Evolutionary conservation across 2,888 invertebrate species (phyloP).

Genomic region (Tyria jacobaeae): DNA sequence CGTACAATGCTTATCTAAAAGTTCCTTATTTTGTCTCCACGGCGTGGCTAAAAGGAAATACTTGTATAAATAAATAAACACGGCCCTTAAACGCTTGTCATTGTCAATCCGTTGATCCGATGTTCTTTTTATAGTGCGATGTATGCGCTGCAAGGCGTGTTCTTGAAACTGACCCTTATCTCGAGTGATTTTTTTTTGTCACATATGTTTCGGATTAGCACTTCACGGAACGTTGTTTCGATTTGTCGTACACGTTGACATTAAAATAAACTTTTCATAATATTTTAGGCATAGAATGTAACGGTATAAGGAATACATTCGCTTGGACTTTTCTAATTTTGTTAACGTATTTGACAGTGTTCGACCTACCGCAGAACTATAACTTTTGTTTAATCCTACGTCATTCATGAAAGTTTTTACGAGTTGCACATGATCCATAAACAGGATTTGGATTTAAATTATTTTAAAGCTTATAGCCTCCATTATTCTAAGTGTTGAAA

Average conservation of each 20-base stretch:
- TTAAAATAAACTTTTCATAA: conserved; percentile 38
- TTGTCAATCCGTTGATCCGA: conserved; percentile 82
- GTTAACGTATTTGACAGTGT: conserved; percentile 46
- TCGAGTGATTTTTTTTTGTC: conserved; percentile 76
- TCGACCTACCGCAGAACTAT: conserved; percentile 82
- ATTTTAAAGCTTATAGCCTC: conserved; percentile 51
- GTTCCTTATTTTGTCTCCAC: conserved; percentile 77
- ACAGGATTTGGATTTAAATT: conserved; percentile 59
- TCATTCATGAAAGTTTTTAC: conserved; percentile 76
- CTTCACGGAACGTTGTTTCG: conserved; percentile 77
- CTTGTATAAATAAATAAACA: conserved; percentile 85
- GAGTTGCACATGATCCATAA: conserved; percentile 70
- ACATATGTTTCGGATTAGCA: conserved; percentile 84
- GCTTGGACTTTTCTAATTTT: conserved; percentile 40
- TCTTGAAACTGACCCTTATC: conserved; percentile 84
- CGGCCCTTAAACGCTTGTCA: conserved; percentile 83
- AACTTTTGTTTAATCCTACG: conserved; percentile 77
- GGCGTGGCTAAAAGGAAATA: conserved; percentile 83
- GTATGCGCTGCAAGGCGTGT: conserved; percentile 73
- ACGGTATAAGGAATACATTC: conserved; percentile 44
- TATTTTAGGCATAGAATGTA: conserved; percentile 47
- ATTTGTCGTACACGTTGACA: conserved; percentile 59
- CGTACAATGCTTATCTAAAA: conserved; percentile 81
- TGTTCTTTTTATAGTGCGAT: conserved; percentile 79
- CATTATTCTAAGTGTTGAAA: conserved; percentile 50